Evolutionary conservation across 2,113 vertebrate species (phyloP), one percentile per base, ranked within the genome.

Genomic region (Phalacrocorax aristotelis): DNA sequence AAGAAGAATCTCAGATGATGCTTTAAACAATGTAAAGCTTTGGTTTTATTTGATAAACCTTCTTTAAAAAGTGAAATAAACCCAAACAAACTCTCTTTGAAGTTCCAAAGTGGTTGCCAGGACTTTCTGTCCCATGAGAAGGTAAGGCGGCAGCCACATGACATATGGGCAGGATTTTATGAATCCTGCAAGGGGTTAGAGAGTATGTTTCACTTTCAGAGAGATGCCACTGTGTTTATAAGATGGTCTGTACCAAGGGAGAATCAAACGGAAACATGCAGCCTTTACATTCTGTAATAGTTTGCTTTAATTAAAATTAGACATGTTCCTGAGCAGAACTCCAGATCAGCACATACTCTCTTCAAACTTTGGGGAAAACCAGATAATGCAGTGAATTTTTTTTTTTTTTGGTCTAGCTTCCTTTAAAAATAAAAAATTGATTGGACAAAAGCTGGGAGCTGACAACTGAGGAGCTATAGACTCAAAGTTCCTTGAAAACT

Each of bases 231-330:
- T 68, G 70, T 83, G 51, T 92, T 85, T 89, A 85, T 72, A 85
- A 87, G 74, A 93, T 69, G 44, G 57, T 82, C 38, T 90, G 61
- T 70, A 88, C 78, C 93, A 94, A 77, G 91, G 91, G 87, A 95
- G 42, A 97, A 80, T 66, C n/a, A 51, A 79, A 93, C 34, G 54
- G 83, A 89, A 96, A 87, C 17, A 87, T 66, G 34, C 26, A 95
- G 70, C 10, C 42, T 79, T 91, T 69, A 76, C 20, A 87, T 89
- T 92, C 93, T 87, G 60, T 55, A 91, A 72, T 66, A 87, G 58
- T 84, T 89, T 70, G 27, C 65, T 89, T 89, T 89, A 97, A 95
- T 95, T 87, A 97, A 95, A 92, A 79, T 71, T 27, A 82, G 83
- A 82, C 34, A 32, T 27, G 23, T 83, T 87, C 40, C n/a, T 79